A percentile compares a stretch with the other conserved stretches of the same genome.
Evolutionary conservation across 2,888 invertebrate species (phyloP).

Genomic region (Slavum lentiscoides): DNA sequence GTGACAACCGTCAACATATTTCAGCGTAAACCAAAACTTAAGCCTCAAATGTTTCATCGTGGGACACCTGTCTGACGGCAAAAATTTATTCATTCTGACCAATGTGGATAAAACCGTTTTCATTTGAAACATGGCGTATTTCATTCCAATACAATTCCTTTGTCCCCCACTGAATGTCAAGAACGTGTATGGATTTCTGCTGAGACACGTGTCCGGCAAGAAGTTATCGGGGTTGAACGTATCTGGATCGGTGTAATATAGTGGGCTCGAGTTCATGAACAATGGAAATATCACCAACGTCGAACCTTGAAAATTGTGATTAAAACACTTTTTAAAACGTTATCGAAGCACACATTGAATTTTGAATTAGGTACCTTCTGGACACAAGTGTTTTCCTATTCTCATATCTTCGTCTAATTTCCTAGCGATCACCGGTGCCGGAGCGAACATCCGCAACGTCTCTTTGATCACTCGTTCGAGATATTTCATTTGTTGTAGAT

Average conservation of each 20-base stretch:
- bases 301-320: not conserved
- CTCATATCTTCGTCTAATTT: conserved; percentile 4
- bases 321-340: too few relatives aligned
- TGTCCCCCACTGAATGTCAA: conserved; percentile 62
- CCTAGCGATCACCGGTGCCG: conserved; percentile 50
- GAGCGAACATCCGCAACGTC: conserved; percentile 54
- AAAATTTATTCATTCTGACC: conserved; percentile 8
- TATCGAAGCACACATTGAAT: too few relatives aligned
- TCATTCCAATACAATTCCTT: conserved; percentile 50
- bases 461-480: conserved; percentile 56
- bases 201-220: conserved; percentile 59
- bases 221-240: conserved; percentile 58
- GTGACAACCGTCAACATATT: conserved; percentile 29
- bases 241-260: not conserved
- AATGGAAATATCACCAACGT: not conserved
- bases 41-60: conserved; percentile 1
- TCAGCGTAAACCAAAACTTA: not conserved
- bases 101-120: conserved; percentile 40
- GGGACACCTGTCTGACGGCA: conserved; percentile 21
- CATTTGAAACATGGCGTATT: conserved; percentile 44
- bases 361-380: conserved; percentile 22
- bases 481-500: conserved; percentile 54
- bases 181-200: conserved; percentile 61
- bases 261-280: not conserved
- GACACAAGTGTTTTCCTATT: conserved; percentile 18